A percentile compares a stretch with the other conserved stretches of the same genome.
Evolutionary conservation across 2,888 invertebrate genomes (phyloP).

Genomic region (Argyresthia albistria): DNA sequence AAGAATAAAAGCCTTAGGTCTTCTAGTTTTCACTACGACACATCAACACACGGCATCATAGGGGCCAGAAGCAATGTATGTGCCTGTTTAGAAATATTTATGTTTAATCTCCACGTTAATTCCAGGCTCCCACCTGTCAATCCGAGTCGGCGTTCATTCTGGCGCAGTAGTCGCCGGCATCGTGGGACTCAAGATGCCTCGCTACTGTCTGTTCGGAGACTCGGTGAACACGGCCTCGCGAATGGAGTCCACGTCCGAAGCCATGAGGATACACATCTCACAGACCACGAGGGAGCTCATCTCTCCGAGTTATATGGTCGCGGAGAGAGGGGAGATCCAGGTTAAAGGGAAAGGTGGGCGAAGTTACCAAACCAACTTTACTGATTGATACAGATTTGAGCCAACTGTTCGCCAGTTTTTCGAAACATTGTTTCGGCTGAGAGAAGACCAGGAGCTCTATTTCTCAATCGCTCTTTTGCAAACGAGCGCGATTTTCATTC

Average conservation of each 20-base stretch:
- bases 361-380: not conserved
- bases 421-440: not conserved
- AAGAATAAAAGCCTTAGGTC: no score
- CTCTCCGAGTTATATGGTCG: slow-evolving; percentile 80
- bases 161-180: slow-evolving; percentile 95
- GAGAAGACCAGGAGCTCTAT: no score
- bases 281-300: slow-evolving; percentile 87
- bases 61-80: no score
- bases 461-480: no score
- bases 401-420: not conserved
- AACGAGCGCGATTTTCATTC: no score
- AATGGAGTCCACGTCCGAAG: slow-evolving; percentile 93
- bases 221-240: slow-evolving; percentile 92
- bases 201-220: slow-evolving; percentile 90
- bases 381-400: not conserved
- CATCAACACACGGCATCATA: no score
- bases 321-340: slow-evolving; percentile 86
- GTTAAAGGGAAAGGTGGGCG: slow-evolving; percentile 90
- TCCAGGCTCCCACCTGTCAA: slow-evolving; percentile 83
- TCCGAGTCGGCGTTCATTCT: slow-evolving; percentile 90
- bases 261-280: slow-evolving; percentile 96
- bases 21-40: no score
- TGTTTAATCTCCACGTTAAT: not conserved
- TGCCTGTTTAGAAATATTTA: no score
- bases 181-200: slow-evolving; percentile 94